phyloP scores from a whole-genome alignment of 2,113 vertebrate species.

The Tapirus terrestris region DNA sequence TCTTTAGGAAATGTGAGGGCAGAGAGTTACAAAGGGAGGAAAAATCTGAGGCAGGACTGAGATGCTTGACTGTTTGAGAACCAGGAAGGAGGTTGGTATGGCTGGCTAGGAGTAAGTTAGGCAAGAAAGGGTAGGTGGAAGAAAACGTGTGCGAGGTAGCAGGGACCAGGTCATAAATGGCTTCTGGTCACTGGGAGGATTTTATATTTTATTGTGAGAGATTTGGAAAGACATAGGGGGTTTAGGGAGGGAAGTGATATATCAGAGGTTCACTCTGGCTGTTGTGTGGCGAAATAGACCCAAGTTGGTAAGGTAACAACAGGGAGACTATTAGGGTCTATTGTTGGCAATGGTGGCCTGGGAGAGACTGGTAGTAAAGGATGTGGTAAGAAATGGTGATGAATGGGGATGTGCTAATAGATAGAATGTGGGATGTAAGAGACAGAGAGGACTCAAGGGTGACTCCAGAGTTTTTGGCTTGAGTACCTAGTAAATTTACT shows the following conservation, averaged over 20 bases:
- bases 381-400: neutral
- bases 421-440: neutral
- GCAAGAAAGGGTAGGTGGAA: neutral
- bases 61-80: neutral
- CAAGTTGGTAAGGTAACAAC: neutral
- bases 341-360: no score
- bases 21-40: neutral
- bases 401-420: fast-evolving
- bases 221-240: neutral
- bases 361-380: neutral
- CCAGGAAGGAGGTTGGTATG: neutral
- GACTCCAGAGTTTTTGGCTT: neutral
- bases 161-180: neutral
- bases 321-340: no score
- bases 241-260: neutral
- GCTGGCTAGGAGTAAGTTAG: neutral
- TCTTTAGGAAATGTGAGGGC: neutral
- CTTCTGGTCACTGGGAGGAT: neutral
- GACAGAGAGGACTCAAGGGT: neutral
- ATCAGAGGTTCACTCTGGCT: neutral
- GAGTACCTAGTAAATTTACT: neutral
- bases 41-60: neutral
- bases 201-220: neutral
- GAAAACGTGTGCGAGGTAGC: neutral
- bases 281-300: neutral